phyloP scores from a whole-genome alignment of 2,797 vertebrate species.

The Phoebastria nigripes region DNA sequence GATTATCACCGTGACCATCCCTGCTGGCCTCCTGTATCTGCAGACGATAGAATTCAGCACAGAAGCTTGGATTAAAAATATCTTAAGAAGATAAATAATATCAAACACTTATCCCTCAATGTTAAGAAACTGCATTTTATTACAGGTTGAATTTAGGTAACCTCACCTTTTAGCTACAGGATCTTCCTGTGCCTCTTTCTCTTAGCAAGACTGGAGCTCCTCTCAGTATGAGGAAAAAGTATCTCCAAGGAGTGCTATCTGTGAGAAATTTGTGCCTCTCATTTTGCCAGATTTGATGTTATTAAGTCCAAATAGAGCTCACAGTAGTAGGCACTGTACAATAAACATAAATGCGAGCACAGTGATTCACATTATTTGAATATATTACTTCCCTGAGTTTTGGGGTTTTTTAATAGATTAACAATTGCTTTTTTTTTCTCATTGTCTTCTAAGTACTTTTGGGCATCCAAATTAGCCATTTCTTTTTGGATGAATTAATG shows the following conservation, averaged over 20 bases:
- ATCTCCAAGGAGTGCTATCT: background rate
- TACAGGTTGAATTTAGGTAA: background rate
- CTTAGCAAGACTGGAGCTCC: background rate
- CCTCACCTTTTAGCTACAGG: background rate
- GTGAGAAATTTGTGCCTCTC: background rate
- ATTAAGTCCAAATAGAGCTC: background rate
- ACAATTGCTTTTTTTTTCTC: background rate
- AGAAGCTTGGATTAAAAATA: background rate
- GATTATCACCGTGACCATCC: background rate
- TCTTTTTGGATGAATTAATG: background rate
- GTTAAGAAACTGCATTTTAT: background rate
- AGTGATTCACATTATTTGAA: background rate
- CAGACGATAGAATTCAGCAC: background rate
- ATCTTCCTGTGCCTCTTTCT: background rate
- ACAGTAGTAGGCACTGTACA: background rate
- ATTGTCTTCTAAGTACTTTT: background rate
- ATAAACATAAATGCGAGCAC: background rate
- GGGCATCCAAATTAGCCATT: background rate
- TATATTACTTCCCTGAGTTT: background rate
- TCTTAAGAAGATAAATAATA: background rate
- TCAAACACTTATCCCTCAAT: background rate
- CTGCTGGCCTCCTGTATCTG: background rate
- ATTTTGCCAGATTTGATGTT: background rate
- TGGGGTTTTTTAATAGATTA: background rate
- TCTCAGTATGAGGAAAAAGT: background rate